Evolutionary conservation across 2,888 invertebrate species (phyloP).

Genomic region (Xestoiulus laeticollis): DNA sequence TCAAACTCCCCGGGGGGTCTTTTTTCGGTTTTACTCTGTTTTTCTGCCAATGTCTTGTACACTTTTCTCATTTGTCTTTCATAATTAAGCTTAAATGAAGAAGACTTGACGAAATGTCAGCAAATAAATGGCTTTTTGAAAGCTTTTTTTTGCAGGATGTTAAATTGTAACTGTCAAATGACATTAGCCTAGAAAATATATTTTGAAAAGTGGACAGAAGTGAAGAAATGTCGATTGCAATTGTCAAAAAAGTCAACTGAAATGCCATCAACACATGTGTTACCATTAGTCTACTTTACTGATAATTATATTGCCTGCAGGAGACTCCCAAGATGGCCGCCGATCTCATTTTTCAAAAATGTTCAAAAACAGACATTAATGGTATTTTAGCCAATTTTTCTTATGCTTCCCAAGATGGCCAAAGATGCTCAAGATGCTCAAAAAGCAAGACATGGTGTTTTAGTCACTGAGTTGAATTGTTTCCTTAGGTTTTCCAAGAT

Average conservation of each 20-base stretch:
- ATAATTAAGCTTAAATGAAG: conserved; percentile 9
- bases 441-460: too few relatives aligned
- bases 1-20: background rate
- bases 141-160: background rate
- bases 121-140: background rate
- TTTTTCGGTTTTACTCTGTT: background rate
- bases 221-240: background rate
- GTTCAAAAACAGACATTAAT: too few relatives aligned
- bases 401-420: too few relatives aligned
- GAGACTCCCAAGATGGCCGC: too few relatives aligned
- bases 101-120: background rate
- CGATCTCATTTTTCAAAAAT: too few relatives aligned
- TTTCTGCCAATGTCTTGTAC: background rate
- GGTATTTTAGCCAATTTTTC: too few relatives aligned
- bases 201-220: background rate
- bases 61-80: background rate
- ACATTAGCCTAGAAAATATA: background rate
- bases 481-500: too few relatives aligned
- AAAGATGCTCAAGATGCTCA: too few relatives aligned
- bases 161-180: background rate
- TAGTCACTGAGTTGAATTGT: too few relatives aligned
- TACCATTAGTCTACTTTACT: too few relatives aligned
- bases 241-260: background rate
- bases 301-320: too few relatives aligned
- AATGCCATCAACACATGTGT: background rate